These are phyloP conservation scores for Emmelina monodactyla DNA, from an alignment of 2,888 invertebrate genomes.

Conservation along the genomic window DNA sequence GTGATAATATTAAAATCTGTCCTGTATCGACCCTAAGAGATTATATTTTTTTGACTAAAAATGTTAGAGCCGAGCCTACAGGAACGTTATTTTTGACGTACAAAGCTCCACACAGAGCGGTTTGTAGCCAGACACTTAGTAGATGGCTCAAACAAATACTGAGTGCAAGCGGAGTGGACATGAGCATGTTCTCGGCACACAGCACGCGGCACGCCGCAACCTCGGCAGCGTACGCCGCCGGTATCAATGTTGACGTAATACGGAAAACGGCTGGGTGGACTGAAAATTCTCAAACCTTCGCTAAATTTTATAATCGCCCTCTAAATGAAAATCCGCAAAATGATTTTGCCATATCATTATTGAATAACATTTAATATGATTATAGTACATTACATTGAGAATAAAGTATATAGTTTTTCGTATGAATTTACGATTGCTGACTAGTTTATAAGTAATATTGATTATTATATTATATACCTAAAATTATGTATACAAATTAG, in stretches of 20 bases:
- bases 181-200: constrained; percentile 7
- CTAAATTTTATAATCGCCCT: constrained; percentile 9
- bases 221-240: constrained; percentile 4
- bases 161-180: constrained; percentile 5
- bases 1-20: constrained; percentile 12
- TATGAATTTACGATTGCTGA: neutral
- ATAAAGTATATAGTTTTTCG: neutral
- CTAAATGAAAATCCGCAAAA: neutral
- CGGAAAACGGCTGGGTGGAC: constrained; percentile 11
- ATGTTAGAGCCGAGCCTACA: neutral
- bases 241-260: constrained; percentile 8
- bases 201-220: constrained; percentile 10
- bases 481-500: neutral
- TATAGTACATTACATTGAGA: neutral
- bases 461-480: neutral
- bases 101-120: constrained; percentile 1
- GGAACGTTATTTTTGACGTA: constrained; percentile 1
- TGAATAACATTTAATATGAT: neutral
- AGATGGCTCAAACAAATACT: constrained; percentile 5
- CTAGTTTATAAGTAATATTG: neutral
- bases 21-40: constrained; percentile 12
- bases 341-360: neutral
- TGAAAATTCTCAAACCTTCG: constrained; percentile 5
- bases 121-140: constrained; percentile 6
- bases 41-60: constrained; percentile 5